Evolutionary conservation across 2,797 vertebrate species (phyloP), one percentile per base, ranked within the genome.

Genomic region (Otolemur crassicaudatus): DNA sequence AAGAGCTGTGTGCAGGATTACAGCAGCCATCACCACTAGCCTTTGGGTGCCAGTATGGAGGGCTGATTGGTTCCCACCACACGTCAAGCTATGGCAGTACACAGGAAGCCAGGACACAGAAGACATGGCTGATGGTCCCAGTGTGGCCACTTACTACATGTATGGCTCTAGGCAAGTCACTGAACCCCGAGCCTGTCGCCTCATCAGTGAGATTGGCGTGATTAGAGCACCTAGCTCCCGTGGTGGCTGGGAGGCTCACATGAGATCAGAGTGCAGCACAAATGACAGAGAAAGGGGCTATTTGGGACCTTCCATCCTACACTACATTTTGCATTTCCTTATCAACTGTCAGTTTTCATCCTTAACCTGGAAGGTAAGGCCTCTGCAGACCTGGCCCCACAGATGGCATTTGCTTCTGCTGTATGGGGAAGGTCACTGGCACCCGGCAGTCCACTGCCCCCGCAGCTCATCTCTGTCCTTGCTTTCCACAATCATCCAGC

Each of bases 241-340:
- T 25, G 46, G 9, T 17, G 14, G 10, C 1, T 34, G 19, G 49
- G 60, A 85, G 16, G 56, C 73, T 3, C 76, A 61, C 46, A 23
- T 7, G 25, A 25, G n/a, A 46, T 34, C 16, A 11, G 37, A 20
- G 23, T 0, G 34, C 37, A 27, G 13, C 4, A 17, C 5, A 12
- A 34, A 16, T 2, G 0, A 23, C n/a, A 43, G n/a, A 5, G 16
- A 20, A 22, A 56, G 43, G 19, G 80, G 25, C 8, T 49, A 3
- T 7, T 3, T 22, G 43, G 37, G 58, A 63, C 7, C 8, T 3
- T 19, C 16, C 0, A 1, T 9, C 34, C 23, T 31, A 43, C 19
- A 23, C 11, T 13, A 61, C 37, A 63, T 5, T 49, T 31, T 43
- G 60, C 43, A 69, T 27, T n/a, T 56, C 87, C 56, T 40, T n/a